Evolutionary conservation across 2,888 invertebrate species (phyloP).

Genomic region (Maniola hyperantus): DNA sequence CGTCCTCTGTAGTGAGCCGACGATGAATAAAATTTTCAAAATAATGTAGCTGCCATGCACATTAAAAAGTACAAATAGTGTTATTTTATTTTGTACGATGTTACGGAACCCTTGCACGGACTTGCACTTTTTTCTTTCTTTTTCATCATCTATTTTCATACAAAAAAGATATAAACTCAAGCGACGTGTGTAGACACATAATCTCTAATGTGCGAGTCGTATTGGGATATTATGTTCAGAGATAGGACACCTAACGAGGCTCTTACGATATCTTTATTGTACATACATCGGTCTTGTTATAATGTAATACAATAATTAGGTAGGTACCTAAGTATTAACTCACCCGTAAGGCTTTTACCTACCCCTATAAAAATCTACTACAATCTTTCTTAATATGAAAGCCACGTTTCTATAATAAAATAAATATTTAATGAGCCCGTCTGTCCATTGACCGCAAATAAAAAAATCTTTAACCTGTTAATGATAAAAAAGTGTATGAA

Average conservation of each 20-base stretch:
- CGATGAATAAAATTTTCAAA: too few relatives aligned
- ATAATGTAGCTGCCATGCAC: too few relatives aligned
- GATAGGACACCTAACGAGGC: conserved; percentile 2
- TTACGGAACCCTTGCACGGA: too few relatives aligned
- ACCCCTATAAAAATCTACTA: too few relatives aligned
- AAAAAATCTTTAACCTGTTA: neutral
- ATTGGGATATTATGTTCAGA: conserved; percentile 8
- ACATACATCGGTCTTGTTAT: conserved; percentile 2
- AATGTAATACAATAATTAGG: conserved; percentile 1
- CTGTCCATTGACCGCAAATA: neutral
- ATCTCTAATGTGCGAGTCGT: neutral
- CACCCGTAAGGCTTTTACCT: too few relatives aligned
- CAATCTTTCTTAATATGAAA: too few relatives aligned
- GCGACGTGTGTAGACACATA: neutral
- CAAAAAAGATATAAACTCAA: too few relatives aligned
- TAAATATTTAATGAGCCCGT: neutral
- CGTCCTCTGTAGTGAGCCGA: too few relatives aligned
- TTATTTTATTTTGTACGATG: too few relatives aligned
- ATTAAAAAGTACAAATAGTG: too few relatives aligned
- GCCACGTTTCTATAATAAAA: neutral
- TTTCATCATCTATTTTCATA: neutral
- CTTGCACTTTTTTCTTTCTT: too few relatives aligned
- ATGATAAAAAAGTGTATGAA: neutral
- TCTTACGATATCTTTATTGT: conserved; percentile 8
- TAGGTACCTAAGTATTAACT: neutral